phyloP scores from a whole-genome alignment of 2,888 invertebrate genomes.

The Cloeon dipterum region DNA sequence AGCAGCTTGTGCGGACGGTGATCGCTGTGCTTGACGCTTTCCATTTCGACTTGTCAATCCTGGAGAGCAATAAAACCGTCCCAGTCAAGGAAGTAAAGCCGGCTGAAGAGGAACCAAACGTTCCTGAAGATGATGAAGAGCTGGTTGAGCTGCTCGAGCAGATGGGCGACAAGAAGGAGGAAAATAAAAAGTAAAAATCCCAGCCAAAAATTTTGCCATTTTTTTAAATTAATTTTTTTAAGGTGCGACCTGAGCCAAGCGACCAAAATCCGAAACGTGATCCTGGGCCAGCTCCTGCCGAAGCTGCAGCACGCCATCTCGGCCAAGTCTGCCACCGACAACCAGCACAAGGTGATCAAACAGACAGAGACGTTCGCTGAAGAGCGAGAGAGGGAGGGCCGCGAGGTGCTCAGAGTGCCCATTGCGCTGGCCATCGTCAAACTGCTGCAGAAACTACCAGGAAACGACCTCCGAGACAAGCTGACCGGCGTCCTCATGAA shows the following conservation, averaged over 20 bases:
- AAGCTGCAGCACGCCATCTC: neutral
- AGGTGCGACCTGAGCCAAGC: too few relatives aligned
- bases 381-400: conserved; percentile 49
- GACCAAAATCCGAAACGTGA: neutral
- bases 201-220: neutral
- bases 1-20: conserved; percentile 53
- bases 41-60: conserved; percentile 65
- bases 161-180: neutral
- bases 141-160: conserved; percentile 15
- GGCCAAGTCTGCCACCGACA: conserved; percentile 26
- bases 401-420: conserved; percentile 68
- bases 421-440: conserved; percentile 85
- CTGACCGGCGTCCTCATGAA: conserved; percentile 72
- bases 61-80: conserved; percentile 12
- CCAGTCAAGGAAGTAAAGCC: neutral
- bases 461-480: conserved; percentile 44
- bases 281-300: neutral
- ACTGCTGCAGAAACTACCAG: conserved; percentile 65
- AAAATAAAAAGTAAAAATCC: neutral
- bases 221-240: neutral
- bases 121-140: conserved; percentile 21
- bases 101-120: conserved; percentile 13
- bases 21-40: conserved; percentile 70
- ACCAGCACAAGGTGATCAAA: conserved; percentile 54
- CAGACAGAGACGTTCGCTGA: conserved; percentile 39